phyloP scores from a whole-genome alignment of 1,140 invertebrate species.

The Apocrypta bakeri region DNA sequence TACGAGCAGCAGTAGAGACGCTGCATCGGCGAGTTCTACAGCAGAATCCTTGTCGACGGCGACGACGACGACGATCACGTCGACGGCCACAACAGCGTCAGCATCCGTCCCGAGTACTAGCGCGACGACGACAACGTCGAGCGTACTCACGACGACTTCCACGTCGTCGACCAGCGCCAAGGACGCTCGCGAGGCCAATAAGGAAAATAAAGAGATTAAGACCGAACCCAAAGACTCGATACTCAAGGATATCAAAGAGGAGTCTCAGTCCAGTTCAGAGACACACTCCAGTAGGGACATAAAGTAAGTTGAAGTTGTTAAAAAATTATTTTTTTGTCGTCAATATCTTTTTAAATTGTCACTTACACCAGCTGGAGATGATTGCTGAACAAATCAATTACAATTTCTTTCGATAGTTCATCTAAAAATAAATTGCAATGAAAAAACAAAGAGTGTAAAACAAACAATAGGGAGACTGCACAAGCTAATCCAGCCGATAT shows the following conservation, averaged over 20 bases:
- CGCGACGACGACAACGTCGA: slow-evolving; percentile 62
- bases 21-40: background rate
- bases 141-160: slow-evolving; percentile 54
- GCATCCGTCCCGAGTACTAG: slow-evolving; percentile 63
- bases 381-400: background rate
- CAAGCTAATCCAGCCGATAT: slow-evolving; percentile 15
- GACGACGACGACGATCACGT: slow-evolving; percentile 57
- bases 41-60: slow-evolving; percentile 51
- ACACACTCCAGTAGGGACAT: slow-evolving; percentile 54
- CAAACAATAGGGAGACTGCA: background rate
- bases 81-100: slow-evolving; percentile 55
- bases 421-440: background rate
- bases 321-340: background rate
- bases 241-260: slow-evolving; percentile 65
- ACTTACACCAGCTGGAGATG: too few relatives aligned
- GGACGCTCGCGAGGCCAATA: slow-evolving; percentile 67
- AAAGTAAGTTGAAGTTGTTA: slow-evolving; percentile 36
- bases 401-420: background rate
- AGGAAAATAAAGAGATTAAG: slow-evolving; percentile 68
- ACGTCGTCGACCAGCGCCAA: slow-evolving; percentile 59
- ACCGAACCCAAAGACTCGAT: slow-evolving; percentile 63
- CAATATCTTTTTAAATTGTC: background rate
- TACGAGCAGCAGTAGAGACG: background rate
- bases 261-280: slow-evolving; percentile 62
- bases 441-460: background rate